Conservation (phyloP, 1,140 invertebrate genomes). For the Anastrepha obliqua region DNA sequence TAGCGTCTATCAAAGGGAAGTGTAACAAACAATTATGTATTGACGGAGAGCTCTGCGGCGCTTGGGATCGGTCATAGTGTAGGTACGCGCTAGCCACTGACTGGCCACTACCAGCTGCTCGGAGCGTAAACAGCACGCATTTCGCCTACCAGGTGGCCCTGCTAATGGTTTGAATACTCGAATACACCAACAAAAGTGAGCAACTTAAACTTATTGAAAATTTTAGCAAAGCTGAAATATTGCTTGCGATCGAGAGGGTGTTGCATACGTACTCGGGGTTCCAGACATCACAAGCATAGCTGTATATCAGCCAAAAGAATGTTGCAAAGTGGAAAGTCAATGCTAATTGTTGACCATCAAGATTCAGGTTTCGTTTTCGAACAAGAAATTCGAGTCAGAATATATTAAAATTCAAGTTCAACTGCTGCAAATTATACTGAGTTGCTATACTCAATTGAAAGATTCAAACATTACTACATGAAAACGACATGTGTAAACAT, state of each 20-base stretch:
- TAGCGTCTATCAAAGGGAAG: neutral
- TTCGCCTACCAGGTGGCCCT: conserved; percentile 18
- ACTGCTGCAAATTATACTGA: neutral
- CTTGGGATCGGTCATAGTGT: neutral
- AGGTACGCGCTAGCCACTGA: neutral
- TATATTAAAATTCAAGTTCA: neutral
- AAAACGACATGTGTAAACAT: too few species aligned
- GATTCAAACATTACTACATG: too few species aligned
- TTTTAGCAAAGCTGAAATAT: neutral
- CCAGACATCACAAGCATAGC: neutral
- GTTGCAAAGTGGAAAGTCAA: neutral
- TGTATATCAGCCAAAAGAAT: neutral
- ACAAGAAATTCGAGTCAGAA: neutral
- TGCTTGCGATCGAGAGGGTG: neutral
- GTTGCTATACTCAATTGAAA: too few species aligned
- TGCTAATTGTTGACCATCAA: neutral
- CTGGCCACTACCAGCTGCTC: neutral
- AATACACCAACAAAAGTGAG: neutral
- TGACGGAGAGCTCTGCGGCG: neutral
- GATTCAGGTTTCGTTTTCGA: neutral
- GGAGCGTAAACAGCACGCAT: neutral
- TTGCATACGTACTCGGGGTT: neutral
- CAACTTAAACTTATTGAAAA: neutral
- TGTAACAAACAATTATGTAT: neutral
- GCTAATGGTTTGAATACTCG: neutral